phyloP scores from a whole-genome alignment of 1,140 invertebrate species.

The Drosophila bipectinata region DNA sequence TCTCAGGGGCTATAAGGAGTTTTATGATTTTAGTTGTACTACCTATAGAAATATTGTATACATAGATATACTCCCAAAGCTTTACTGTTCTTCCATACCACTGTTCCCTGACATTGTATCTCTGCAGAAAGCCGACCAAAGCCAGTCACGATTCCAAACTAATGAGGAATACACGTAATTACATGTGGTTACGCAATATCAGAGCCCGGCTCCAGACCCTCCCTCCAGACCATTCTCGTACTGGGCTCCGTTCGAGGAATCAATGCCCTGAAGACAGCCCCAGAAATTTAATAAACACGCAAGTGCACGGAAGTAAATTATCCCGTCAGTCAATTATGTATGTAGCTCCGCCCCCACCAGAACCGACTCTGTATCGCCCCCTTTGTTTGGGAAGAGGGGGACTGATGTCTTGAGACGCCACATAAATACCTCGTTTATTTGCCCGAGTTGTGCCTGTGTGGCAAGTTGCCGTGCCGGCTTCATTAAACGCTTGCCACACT shows the following conservation, averaged over 20 bases:
- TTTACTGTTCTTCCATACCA: conserved; percentile 19
- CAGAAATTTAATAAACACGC: conserved; percentile 81
- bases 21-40: too few relatives aligned
- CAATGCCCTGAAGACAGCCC: conserved; percentile 73
- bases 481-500: conserved; percentile 65
- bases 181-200: conserved; percentile 74
- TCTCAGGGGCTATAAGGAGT: not conserved
- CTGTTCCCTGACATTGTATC: conserved; percentile 20
- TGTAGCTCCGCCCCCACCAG: conserved; percentile 26
- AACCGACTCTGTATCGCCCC: too few relatives aligned
- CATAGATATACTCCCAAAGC: not conserved
- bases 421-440: conserved; percentile 80
- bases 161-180: conserved; percentile 77
- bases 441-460: conserved; percentile 47
- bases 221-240: not conserved
- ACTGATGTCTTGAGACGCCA: conserved; percentile 56
- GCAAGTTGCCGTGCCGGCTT: conserved; percentile 49
- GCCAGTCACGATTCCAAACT: conserved; percentile 67
- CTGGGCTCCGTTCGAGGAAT: conserved; percentile 40
- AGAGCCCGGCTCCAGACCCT: conserved; percentile 13
- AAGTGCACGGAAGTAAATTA: conserved; percentile 81
- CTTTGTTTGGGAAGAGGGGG: not conserved
- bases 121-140: conserved; percentile 22
- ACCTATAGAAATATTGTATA: not conserved
- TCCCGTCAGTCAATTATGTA: conserved; percentile 79